A percentile compares a stretch with the other conserved stretches of the same genome.
Evolutionary conservation across 2,113 vertebrate genomes (phyloP).

Genomic region (Carassius auratus): DNA sequence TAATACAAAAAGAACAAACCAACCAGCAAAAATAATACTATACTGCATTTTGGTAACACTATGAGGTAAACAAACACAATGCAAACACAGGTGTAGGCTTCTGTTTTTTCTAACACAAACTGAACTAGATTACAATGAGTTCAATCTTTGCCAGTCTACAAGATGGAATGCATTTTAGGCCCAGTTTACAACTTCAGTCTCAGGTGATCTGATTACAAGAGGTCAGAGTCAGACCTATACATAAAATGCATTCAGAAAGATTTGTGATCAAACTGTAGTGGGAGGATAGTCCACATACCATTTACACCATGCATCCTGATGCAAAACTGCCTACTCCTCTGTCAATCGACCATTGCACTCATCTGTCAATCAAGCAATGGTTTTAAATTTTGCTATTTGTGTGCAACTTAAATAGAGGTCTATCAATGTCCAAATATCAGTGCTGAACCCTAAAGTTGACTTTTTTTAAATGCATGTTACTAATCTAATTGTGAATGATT

Average conservation of each 20-base stretch:
- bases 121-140: not conserved
- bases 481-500: not conserved
- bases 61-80: not conserved
- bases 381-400: not conserved
- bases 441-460: not conserved
- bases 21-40: not conserved
- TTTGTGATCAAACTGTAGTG: not conserved
- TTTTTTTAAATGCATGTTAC: not conserved
- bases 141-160: not conserved
- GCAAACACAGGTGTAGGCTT: not conserved
- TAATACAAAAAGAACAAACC: no score
- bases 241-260: not conserved
- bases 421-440: no score
- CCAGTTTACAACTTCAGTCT: not conserved
- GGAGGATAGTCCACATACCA: not conserved
- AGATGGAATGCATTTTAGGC: not conserved
- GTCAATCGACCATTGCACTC: not conserved
- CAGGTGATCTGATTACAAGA: not conserved
- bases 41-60: not conserved
- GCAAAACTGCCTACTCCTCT: not conserved
- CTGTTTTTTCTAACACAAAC: not conserved
- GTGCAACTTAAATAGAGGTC: not conserved
- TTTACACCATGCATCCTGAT: not conserved
- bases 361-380: not conserved
- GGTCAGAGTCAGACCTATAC: not conserved